phyloP scores from a whole-genome alignment of 2,797 vertebrate genomes.

The Danio choprae region DNA sequence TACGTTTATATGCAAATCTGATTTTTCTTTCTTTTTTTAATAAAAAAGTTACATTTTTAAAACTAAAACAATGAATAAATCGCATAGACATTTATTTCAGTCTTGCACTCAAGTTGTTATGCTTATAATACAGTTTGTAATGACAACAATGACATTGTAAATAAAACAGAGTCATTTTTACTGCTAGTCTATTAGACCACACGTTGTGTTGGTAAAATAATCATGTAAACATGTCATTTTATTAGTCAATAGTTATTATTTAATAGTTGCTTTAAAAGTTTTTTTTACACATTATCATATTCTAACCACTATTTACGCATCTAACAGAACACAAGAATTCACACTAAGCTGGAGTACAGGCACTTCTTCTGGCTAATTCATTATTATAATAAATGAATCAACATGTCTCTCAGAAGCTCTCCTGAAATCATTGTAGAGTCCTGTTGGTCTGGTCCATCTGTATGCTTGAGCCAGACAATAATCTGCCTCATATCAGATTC shows the following conservation, averaged over 20 bases:
- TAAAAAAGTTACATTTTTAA: no score
- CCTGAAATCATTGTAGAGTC: constrained; percentile 2
- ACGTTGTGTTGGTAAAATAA: no score
- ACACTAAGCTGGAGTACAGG: neutral
- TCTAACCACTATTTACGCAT: neutral
- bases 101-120: neutral
- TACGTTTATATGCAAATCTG: no score
- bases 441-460: constrained; percentile 13
- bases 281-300: neutral
- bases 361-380: neutral
- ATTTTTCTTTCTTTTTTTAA: no score
- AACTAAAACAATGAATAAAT: no score
- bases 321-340: neutral
- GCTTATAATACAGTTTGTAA: neutral
- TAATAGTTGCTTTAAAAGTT: no score
- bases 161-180: neutral
- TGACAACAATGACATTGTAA: neutral
- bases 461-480: neutral
- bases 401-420: constrained; percentile 9
- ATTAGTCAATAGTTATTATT: no score
- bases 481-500: neutral
- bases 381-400: neutral
- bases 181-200: neutral
- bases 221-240: no score
- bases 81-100: no score